Base-by-base conservation (phyloP, 2,888 invertebrate genomes). In the Monochamus alternatus region DNA sequence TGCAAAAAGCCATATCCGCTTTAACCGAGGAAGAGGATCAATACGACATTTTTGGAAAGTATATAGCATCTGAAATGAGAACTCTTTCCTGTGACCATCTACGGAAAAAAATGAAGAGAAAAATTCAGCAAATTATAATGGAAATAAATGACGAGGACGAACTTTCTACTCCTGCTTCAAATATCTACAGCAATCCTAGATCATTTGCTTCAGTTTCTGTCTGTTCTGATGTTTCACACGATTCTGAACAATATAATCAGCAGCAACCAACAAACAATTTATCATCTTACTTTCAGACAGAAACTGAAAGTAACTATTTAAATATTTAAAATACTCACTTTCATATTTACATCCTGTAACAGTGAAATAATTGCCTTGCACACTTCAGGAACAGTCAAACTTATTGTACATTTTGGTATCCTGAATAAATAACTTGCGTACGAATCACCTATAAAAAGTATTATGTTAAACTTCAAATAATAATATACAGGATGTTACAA, bases 351-450 rank as follows among this genome's bases (percentile, higher is more conserved):
- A 58, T 58, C 14, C 58, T 14, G n/a, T 58, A 58, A 58, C n/a
- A 58, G 2, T 58, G 58, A 58, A 58, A 58, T 58, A 58, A 58
- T 58, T 58, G 58, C 58, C 14, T 58, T 12, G 14, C 58, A 58
- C 0, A 58, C 58, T 58, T 58, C 58, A 3, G 58, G 58, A 8
- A 58, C 1, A 14, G 30, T 58, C 14, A 58, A 58, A 58, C 58
- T 58, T 58, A 58, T 14, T 58, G 58, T 58, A 58, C 58, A 58
- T 14, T 58, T 58, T 58, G 22, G 58, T 14, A 58, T 58, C 14
- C 14, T n/a, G 58, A 58, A 58, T 14, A 58, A 58, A 58, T 58
- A 55, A 14, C 58, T 58, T 3, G 58, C 58, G 14, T 58, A 58
- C 7, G 58, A 58, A 58, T 58, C 58, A 14, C 58, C 58, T 58